Evolutionary conservation across 2,797 vertebrate species (phyloP), one percentile per base, ranked within the genome.

Genomic region (Xiphorhynchus erythropygius): DNA sequence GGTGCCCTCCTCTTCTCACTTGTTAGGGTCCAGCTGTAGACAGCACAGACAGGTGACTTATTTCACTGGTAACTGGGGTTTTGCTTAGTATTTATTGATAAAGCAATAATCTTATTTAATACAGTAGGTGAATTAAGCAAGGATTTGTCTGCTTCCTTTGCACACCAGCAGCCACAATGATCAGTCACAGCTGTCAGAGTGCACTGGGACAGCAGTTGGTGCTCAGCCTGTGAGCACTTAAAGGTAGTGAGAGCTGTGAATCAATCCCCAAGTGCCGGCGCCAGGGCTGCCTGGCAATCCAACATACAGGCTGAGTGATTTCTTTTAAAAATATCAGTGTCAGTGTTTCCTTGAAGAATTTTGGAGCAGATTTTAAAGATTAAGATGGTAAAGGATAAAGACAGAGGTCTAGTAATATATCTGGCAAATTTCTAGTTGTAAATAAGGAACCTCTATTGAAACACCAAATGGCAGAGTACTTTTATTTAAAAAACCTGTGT

Each of bases 181-280:
- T 21, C 6, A 10, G 62, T 30, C 65, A 78, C 27, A 67, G 9
- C 41, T 28, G 42, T 37, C 70, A 67, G 21, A n/a, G 57, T 7
- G 5, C 62, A 41, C 30, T 18, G 3, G 30, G 60, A 46, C 3
- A 6, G 9, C 33, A 71, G 33, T 0, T 35, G 56, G 60, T 69
- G 37, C 57, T 56, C 0, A 0, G 17, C 28, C 10, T 4, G 10
- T 2, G 32, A 32, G 46, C 37, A 35, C 25, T 41, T 23, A 35
- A 8, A 52, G 17, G 57, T 14, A 39, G 14, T 0, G 0, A 50
- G 47, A 47, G 41, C 71, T 32, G 67, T 10, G 3, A 78, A 55
- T 28, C 28, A n/a, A 16, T 10, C 22, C n/a, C 44, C 11, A 39
- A 6, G 63, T 2, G 11, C 35, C 33, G 41, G 44, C 4, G 7